Percentiles rank a stretch among this genome's conserved stretches.
Evolutionary conservation across 1,140 invertebrate genomes (phyloP).

Genomic region (Drosophila carrolli): DNA sequence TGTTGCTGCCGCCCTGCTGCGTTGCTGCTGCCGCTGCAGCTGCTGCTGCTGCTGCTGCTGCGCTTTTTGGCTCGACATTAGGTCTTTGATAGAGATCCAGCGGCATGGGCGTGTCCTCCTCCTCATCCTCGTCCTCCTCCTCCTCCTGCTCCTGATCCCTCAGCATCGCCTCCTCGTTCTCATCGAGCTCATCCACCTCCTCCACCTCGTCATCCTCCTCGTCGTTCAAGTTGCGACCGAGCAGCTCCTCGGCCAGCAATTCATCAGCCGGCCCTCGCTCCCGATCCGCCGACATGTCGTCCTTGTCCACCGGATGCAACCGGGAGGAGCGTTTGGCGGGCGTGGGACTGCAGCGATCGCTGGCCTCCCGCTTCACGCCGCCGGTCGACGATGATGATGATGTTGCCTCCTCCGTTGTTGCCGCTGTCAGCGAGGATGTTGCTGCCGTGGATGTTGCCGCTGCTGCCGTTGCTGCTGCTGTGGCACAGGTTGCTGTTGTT

Average conservation of each 20-base stretch:
- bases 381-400: constrained; percentile 15
- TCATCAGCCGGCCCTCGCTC: constrained; percentile 28
- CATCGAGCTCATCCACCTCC: constrained; percentile 38
- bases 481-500: constrained; percentile 26
- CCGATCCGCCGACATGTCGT: constrained; percentile 5
- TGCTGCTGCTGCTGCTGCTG: constrained; percentile 13
- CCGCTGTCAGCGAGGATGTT: constrained; percentile 6
- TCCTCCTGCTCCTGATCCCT: constrained; percentile 19
- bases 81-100: constrained; percentile 84
- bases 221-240: constrained; percentile 25
- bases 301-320: constrained; percentile 2
- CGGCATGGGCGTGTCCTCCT: constrained; percentile 73
- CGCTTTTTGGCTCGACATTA: constrained; percentile 39
- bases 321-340: constrained; percentile 69
- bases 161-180: constrained; percentile 43
- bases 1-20: constrained; percentile 26
- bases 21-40: constrained; percentile 31
- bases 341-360: constrained; percentile 77
- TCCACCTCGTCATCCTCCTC: constrained; percentile 39
- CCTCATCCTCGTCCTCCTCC: constrained; percentile 53
- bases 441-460: constrained; percentile 30
- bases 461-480: constrained; percentile 28
- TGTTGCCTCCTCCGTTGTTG: constrained; percentile 31
- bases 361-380: constrained; percentile 61
- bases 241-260: constrained; percentile 17